A percentile compares a stretch with the other conserved stretches of the same genome.
phyloP scores from a whole-genome alignment of 37 sponge, comb jelly and placozoan species.

The Dysidea cf. avara region DNA sequence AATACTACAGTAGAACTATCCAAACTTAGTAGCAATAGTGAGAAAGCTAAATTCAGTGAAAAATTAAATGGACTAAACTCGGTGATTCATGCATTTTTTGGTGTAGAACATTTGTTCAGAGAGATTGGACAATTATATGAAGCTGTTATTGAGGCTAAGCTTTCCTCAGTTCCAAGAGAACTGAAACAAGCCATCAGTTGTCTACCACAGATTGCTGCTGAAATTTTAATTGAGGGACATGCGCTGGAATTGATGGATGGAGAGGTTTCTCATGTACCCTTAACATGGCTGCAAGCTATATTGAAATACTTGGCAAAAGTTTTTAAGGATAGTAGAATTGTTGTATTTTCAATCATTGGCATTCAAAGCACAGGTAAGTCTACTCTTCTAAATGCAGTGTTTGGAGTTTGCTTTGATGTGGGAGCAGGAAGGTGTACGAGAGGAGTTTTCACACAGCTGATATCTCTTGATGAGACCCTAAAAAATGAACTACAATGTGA shows the following conservation, averaged over 20 bases:
- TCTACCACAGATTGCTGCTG: slow-evolving; percentile 37
- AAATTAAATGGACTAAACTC: too few species aligned
- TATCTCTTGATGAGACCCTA: slow-evolving; percentile 17
- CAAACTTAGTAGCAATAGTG: too few species aligned
- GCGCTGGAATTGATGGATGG: slow-evolving; percentile 41
- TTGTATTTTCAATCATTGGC: slow-evolving; percentile 24
- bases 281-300: slow-evolving; percentile 24
- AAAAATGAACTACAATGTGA: slow-evolving; percentile 9
- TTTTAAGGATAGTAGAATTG: not conserved
- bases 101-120: slow-evolving; percentile 23
- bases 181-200: not conserved
- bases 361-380: slow-evolving; percentile 45
- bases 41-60: too few species aligned
- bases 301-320: slow-evolving; percentile 6
- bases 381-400: slow-evolving; percentile 38
- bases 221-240: slow-evolving; percentile 29
- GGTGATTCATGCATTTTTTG: slow-evolving; percentile 19
- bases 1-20: too few species aligned
- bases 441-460: slow-evolving; percentile 43
- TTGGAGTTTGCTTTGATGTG: slow-evolving; percentile 37
- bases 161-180: not conserved
- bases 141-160: not conserved
- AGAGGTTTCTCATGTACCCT: slow-evolving; percentile 41
- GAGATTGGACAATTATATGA: slow-evolving; percentile 5
- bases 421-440: slow-evolving; percentile 42